These are phyloP conservation scores for Melieria picta DNA, from an alignment of 2,888 invertebrate species.

Conservation along the genomic window DNA sequence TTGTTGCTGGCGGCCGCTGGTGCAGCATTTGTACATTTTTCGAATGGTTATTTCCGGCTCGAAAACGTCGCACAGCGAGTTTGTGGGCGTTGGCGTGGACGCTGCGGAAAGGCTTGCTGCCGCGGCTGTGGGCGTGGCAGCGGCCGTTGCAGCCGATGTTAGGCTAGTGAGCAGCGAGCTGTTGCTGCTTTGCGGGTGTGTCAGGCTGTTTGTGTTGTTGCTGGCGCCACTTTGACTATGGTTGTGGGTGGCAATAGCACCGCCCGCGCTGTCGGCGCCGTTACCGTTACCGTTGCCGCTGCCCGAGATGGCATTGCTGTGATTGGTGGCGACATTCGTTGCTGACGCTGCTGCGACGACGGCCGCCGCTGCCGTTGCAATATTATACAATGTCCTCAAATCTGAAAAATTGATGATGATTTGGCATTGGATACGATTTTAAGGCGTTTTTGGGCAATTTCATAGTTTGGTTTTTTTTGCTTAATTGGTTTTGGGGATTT, in stretches of 20 bases:
- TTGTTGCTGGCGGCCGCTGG: conserved; percentile 17
- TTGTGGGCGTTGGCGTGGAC: conserved; percentile 35
- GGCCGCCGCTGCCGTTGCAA: conserved; percentile 63
- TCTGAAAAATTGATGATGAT: conserved; percentile 65
- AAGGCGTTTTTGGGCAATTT: conserved; percentile 30
- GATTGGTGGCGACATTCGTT: conserved; percentile 28
- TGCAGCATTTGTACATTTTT: conserved; percentile 64
- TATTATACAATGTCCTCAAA: conserved; percentile 65
- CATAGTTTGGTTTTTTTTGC: no score
- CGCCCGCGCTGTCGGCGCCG: conserved; percentile 22
- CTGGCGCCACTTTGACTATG: conserved; percentile 6
- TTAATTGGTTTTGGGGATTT: no score
- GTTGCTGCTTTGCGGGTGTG: not conserved
- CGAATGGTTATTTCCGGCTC: conserved; percentile 65
- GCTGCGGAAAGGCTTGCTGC: conserved; percentile 30
- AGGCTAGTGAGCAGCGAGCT: not conserved
- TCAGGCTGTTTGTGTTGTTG: not conserved
- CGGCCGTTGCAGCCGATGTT: not conserved
- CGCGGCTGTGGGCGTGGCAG: conserved; percentile 10
- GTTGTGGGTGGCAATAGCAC: not conserved
- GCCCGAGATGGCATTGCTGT: conserved; percentile 20
- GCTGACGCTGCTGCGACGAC: conserved; percentile 53
- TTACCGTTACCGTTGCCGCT: conserved; percentile 24
- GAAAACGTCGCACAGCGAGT: conserved; percentile 49
- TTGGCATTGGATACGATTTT: conserved; percentile 46